phyloP scores from a whole-genome alignment of 2,888 invertebrate species.

The Ecdyonurus torrentis region DNA sequence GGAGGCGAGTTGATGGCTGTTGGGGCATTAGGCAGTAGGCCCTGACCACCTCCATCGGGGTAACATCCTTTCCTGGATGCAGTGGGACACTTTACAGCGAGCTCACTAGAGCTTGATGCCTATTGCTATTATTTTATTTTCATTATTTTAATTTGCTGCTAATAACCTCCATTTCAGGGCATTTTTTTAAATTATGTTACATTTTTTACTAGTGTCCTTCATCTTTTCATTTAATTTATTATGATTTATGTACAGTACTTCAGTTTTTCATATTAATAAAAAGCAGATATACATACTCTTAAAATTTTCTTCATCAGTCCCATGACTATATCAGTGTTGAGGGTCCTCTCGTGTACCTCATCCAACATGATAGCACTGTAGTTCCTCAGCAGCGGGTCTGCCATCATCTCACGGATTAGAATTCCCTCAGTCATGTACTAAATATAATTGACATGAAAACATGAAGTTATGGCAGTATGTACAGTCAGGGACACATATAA shows the following conservation, averaged over 20 bases:
- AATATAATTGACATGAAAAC: conserved; percentile 10
- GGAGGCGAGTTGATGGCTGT: no score
- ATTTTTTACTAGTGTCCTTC: neutral
- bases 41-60: no score
- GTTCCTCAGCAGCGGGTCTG: conserved; percentile 76
- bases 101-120: no score
- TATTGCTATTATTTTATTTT: no score
- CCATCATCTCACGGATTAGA: conserved; percentile 83
- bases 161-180: no score
- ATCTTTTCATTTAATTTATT: neutral
- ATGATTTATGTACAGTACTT: neutral
- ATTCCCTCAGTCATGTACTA: conserved; percentile 96
- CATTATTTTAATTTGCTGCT: no score
- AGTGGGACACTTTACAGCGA: no score
- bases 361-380: conserved; percentile 82
- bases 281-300: conserved; percentile 32
- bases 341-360: conserved; percentile 88
- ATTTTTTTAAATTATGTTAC: neutral
- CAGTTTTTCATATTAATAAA: neutral
- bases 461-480: neutral
- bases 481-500: neutral
- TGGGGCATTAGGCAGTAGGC: no score
- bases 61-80: no score
- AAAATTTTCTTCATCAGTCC: conserved; percentile 86
- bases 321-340: conserved; percentile 85